Percentiles rank a stretch among this genome's conserved stretches.
These are phyloP conservation scores for Agrochola lota DNA, from an alignment of 2,888 invertebrate genomes.

Conservation along the genomic window DNA sequence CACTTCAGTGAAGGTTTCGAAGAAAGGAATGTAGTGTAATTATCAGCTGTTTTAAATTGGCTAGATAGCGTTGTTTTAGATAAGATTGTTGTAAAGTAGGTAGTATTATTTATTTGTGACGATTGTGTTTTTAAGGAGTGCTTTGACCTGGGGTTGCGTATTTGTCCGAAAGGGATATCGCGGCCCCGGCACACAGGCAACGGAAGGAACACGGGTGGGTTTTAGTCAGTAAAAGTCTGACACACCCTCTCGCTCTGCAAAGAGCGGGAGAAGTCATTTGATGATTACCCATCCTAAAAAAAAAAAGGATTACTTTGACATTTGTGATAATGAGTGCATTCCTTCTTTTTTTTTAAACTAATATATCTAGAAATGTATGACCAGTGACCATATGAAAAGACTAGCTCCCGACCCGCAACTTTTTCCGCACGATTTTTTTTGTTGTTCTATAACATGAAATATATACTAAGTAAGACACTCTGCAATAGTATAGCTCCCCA, in stretches of 20 bases:
- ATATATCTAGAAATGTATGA: neutral
- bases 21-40: neutral
- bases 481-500: neutral
- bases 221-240: too few relatives aligned
- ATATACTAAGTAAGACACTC: too few relatives aligned
- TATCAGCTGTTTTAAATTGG: constrained; percentile 10
- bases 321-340: neutral
- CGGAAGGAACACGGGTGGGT: too few relatives aligned
- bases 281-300: too few relatives aligned
- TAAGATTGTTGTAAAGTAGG: constrained; percentile 15
- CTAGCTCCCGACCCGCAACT: neutral
- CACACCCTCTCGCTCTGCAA: too few relatives aligned
- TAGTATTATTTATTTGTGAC: neutral
- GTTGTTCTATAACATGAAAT: neutral
- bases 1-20: neutral
- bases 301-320: constrained; percentile 19
- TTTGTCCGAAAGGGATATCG: too few relatives aligned
- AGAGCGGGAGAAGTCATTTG: too few relatives aligned
- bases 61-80: constrained; percentile 6
- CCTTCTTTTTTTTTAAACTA: too few relatives aligned
- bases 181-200: too few relatives aligned
- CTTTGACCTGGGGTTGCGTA: too few relatives aligned
- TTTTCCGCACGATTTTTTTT: neutral
- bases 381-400: neutral
- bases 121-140: constrained; percentile 8